Conservation (phyloP, 2,113 vertebrate genomes). For the Boulengeromyrus knoepffleri region DNA sequence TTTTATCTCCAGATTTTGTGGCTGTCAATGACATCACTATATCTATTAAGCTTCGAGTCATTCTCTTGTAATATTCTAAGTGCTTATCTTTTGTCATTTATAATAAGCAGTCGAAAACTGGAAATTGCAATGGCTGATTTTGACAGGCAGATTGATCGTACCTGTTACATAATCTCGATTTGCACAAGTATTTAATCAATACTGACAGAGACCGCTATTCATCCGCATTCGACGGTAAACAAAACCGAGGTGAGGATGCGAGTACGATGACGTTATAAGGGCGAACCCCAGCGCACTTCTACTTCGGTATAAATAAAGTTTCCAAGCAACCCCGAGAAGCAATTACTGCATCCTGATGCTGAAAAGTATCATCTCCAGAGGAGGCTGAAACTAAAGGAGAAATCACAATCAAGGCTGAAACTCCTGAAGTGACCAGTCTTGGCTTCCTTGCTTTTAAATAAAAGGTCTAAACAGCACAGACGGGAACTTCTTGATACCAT, state of each 20-base stretch:
- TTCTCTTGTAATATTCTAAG: not conserved
- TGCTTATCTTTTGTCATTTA: not conserved
- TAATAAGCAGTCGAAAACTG: not conserved
- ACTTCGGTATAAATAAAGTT: conserved; percentile 44
- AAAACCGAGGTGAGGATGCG: conserved; percentile 12
- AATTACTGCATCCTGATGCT: conserved; percentile 12
- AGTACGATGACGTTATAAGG: conserved; percentile 32
- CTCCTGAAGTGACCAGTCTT: not conserved
- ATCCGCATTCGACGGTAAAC: conserved; percentile 13
- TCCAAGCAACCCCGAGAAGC: conserved; percentile 21
- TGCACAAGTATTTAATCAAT: not conserved
- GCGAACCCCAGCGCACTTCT: conserved; percentile 5
- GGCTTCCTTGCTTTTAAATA: not conserved
- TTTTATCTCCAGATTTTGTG: not conserved
- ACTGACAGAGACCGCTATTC: conserved; percentile 23
- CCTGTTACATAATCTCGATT: not conserved
- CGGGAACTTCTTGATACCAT: conserved; percentile 10
- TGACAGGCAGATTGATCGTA: not conserved
- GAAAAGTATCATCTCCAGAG: not conserved
- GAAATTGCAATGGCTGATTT: not conserved
- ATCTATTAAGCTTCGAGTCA: not conserved
- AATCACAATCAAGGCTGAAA: not conserved
- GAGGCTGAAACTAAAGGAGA: not conserved
- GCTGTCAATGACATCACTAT: not conserved
- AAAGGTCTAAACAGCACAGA: not conserved